Evolutionary conservation across 2,888 invertebrate genomes (phyloP).

Genomic region (Chymomyza amoena): DNA sequence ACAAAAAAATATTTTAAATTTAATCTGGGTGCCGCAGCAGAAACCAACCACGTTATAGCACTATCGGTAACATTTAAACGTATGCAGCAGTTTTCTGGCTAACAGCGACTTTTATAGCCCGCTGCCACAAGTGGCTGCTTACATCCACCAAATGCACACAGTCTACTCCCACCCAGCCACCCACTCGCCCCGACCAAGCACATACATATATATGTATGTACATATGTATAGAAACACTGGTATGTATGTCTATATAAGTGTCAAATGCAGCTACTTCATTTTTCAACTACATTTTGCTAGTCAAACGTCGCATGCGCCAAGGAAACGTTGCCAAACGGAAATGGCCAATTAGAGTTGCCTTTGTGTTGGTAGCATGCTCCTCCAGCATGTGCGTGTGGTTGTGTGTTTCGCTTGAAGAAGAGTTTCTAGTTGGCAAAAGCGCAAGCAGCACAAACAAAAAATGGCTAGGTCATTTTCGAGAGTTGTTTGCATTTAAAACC

Average conservation of each 20-base stretch:
- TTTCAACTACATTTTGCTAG: conserved; percentile 43
- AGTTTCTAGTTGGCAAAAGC: conserved; percentile 9
- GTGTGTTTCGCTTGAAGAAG: conserved; percentile 9
- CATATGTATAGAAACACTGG: conserved; percentile 3
- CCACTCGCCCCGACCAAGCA: conserved; percentile 41
- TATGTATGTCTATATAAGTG: conserved; percentile 40
- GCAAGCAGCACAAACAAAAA: not conserved
- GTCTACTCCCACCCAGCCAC: not conserved
- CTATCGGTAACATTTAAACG: conserved; percentile 75
- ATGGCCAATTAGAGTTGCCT: conserved; percentile 69
- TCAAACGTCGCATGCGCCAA: conserved; percentile 70
- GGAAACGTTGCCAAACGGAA: conserved; percentile 71
- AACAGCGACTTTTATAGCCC: conserved; percentile 70
- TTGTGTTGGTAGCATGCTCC: conserved; percentile 27
- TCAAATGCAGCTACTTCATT: conserved; percentile 50
- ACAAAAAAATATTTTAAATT: conserved; percentile 10
- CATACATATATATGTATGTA: conserved; percentile 15
- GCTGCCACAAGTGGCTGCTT: conserved; percentile 71
- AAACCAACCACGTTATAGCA: conserved; percentile 56
- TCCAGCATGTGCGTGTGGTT: conserved; percentile 6
- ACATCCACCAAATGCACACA: not conserved
- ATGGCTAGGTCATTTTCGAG: too few relatives aligned
- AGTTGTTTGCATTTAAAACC: too few relatives aligned
- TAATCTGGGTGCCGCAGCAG: not conserved
- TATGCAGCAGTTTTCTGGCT: conserved; percentile 62